Percentiles rank a stretch among this genome's conserved stretches.
phyloP scores from a whole-genome alignment of 1,140 invertebrate species.

The Magallana angulata region DNA sequence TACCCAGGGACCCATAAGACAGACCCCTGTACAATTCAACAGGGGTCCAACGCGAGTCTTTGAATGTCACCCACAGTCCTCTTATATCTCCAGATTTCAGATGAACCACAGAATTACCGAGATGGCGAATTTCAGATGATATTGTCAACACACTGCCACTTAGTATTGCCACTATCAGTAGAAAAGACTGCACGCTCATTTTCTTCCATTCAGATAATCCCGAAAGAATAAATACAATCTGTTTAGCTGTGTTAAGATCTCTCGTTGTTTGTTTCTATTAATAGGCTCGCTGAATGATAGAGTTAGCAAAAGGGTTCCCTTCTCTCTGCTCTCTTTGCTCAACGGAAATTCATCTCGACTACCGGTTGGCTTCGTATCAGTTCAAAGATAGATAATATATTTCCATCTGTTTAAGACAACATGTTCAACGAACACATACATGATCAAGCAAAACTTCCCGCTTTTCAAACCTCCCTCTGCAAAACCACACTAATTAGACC shows the following conservation, averaged over 20 bases:
- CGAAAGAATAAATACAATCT: conserved; percentile 26
- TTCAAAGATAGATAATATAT: conserved; percentile 33
- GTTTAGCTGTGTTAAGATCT: neutral
- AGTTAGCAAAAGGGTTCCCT: neutral
- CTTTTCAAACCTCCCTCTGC: neutral
- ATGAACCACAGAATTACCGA: neutral
- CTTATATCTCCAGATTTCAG: neutral
- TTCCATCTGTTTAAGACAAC: conserved; percentile 31
- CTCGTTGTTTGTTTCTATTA: conserved; percentile 31
- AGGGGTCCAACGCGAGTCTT: neutral
- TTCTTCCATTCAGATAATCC: conserved; percentile 22
- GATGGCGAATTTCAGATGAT: conserved; percentile 20
- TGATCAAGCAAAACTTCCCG: neutral
- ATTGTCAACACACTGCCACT: neutral
- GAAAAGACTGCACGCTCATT: neutral
- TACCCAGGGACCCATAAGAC: neutral
- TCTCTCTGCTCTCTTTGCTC: neutral
- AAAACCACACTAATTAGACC: conserved; percentile 24
- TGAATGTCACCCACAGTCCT: neutral
- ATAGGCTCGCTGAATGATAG: conserved; percentile 18
- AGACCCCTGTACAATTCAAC: conserved; percentile 21
- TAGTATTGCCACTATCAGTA: neutral
- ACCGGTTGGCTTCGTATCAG: neutral
- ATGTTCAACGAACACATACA: conserved; percentile 33
- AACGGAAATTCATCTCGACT: conserved; percentile 30